Evolutionary conservation across 2,113 vertebrate genomes (phyloP).

Genomic region (Chinchilla lanigera): DNA sequence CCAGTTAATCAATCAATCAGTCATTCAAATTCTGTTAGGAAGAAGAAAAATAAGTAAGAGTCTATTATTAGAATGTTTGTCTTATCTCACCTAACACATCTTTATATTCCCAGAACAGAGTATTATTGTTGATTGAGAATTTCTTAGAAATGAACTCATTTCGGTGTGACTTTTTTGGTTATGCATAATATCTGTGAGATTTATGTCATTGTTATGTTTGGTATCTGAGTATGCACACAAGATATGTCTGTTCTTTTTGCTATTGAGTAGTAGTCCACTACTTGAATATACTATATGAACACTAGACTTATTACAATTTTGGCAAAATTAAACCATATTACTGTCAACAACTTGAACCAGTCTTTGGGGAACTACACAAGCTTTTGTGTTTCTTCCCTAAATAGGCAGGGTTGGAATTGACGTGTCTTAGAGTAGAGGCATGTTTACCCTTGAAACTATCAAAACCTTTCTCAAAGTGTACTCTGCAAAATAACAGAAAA

Average conservation of each 20-base stretch:
- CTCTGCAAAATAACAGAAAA: neutral
- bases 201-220: neutral
- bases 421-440: neutral
- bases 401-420: neutral
- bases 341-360: neutral
- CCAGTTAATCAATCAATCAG: neutral
- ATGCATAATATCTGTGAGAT: neutral
- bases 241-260: neutral
- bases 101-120: neutral
- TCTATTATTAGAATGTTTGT: neutral
- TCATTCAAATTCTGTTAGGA: neutral
- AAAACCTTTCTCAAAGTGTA: neutral
- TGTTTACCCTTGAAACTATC: neutral
- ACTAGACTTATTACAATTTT: neutral
- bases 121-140: neutral
- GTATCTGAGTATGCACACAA: neutral
- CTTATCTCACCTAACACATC: neutral
- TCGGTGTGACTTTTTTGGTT: neutral
- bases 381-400: neutral
- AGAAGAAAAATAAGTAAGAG: neutral
- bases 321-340: neutral
- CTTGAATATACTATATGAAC: neutral
- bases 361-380: neutral
- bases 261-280: neutral
- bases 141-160: neutral